These are phyloP conservation scores for Bembecia ichneumoniformis DNA, from an alignment of 2,888 invertebrate species.

Conservation along the genomic window DNA sequence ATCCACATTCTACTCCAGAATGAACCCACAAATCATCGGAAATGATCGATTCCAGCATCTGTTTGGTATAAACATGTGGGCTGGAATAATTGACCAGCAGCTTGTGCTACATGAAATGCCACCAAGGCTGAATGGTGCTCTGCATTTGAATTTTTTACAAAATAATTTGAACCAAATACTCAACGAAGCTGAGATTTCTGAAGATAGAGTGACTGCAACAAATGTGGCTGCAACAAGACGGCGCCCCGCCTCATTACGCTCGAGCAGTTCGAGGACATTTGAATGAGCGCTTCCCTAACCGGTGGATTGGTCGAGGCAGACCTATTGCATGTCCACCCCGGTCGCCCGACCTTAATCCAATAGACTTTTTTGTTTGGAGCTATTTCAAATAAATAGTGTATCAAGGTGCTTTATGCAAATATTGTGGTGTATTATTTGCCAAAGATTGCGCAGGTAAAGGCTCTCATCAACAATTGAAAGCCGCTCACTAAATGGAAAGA, in stretches of 20 bases:
- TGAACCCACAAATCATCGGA: constrained; percentile 7
- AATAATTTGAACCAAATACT: constrained; percentile 8
- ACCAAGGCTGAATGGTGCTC: constrained; percentile 9
- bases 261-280: constrained; percentile 5
- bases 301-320: too few species aligned
- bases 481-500: too few species aligned
- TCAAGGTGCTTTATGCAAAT: too few species aligned
- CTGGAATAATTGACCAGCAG: constrained; percentile 8
- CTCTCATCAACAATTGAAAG: too few species aligned
- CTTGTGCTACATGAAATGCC: constrained; percentile 8
- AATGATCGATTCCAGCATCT: constrained; percentile 8
- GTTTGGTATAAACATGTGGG: constrained; percentile 9
- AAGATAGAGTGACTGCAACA: constrained; percentile 1
- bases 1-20: constrained; percentile 10
- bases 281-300: constrained; percentile 4
- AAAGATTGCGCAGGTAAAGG: too few species aligned
- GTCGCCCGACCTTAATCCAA: too few species aligned
- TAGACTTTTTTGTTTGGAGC: too few species aligned
- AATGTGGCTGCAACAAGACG: constrained; percentile 3
- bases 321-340: too few species aligned
- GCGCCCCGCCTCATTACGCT: constrained; percentile 3
- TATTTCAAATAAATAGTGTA: not conserved
- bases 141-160: constrained; percentile 10
- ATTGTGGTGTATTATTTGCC: too few species aligned
- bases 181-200: constrained; percentile 3